Base-by-base conservation (phyloP, 2,888 invertebrate genomes). In the Saturnia japonica region DNA sequence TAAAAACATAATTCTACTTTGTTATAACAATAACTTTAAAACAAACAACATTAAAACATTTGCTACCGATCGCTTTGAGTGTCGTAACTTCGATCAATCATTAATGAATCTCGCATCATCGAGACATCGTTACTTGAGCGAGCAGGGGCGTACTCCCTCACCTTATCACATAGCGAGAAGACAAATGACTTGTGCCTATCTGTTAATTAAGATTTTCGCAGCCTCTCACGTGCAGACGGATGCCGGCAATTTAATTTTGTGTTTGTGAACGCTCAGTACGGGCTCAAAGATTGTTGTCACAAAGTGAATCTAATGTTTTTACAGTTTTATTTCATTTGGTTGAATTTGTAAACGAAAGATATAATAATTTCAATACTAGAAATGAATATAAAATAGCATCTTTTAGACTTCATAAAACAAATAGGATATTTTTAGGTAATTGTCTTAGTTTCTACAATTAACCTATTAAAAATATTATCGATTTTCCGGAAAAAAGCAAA, bases 121-220 rank as follows among this genome's bases (percentile, higher is more conserved):
- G 72, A 73, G 83, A 81, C 74, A 75, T 78, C 81, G 80, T 83
- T 88, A 88, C 88, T 87, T 87, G 87, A 73, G 75, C 76, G 77
- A 22, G 60, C 42, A 68, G 80, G 80, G 79, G 82, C 81, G 84
- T 80, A 76, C 78, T 78, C 84, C 85, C 84, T 74, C 80, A 79
- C 81, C 89, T 90, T 91, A 91, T 91, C 91, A 88, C 87, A 87
- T 83, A 82, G 85, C 85, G 76, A 71, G 75, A 85, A 90, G 92
- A 93, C 84, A 84, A 88, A 93, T 89, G 83, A 86, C 86, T 86
- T 74, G 78, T 82, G 88, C 89, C 90, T 92, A 92, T 93, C 94
- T 91, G 91, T 93, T 94, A 93, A 93, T 94, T 94, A 94, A 93
- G 93, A 93, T 91, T 93, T 93, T 91, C 91, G 89, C 93, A 86